Base-by-base conservation (phyloP, 2,113 vertebrate species). In the Vanacampus margaritifer region DNA sequence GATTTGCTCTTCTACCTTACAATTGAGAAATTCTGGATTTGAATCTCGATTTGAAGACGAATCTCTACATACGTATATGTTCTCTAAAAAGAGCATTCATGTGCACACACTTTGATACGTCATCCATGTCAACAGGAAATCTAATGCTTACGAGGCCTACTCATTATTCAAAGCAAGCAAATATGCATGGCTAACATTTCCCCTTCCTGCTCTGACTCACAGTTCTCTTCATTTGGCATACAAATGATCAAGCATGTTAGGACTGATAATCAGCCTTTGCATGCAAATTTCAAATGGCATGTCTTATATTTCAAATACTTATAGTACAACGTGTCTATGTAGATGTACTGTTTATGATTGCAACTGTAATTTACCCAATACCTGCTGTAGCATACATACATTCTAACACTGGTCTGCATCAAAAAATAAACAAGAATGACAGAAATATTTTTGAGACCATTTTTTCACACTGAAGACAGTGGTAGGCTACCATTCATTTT, bases 161-260 rank as follows among this genome's bases (percentile, higher is more conserved):
- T 58, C 28, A 35, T 24, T 53, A 53, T 58, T 58, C 17, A 58
- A 58, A 58, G 6, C 28, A 58, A 58, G 32, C 56, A 58, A 58
- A 36, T 58, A 58, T 19, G 32, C 46, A 8, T 19, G 56, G 28
- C 4, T 35, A 35, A 32, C 6, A 13, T 57, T 32, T 57, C n/a
- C n/a, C 17, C n/a, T 51, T 17, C 24, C 28, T 32, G 6, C 28
- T 8, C 24, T 57, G 54, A 57, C 54, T 57, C 54, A 57, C 26
- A 16, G 24, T 26, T 57, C 54, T 57, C 6, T 57, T 32, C 9
- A 58, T 21, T 58, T 58, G 32, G 17, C 28, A 32, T 8, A 58
- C 56, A 58, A 58, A 28, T 0, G 28, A 35, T 36, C 56, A 35
- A 35, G 56, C 6, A 6, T 1, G 6, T 17, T 35, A 58, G 32